Evolutionary conservation across 2,888 invertebrate genomes (phyloP).

Genomic region (Pasiphila rectangulata): DNA sequence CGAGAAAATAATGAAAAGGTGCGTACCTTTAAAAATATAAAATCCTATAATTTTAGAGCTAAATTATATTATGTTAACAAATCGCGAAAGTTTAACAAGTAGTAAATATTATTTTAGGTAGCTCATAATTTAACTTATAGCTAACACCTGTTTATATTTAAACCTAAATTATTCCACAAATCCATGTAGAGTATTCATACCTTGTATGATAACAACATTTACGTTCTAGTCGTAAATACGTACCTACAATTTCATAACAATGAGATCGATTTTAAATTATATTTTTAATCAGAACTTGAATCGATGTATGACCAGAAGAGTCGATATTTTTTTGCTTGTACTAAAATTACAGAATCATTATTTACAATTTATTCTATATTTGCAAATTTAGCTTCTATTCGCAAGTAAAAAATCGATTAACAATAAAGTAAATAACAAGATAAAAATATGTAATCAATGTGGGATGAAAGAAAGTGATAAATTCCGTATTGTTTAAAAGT

Average conservation of each 20-base stretch:
- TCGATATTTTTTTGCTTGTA: conserved; percentile 31
- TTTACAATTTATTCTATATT: conserved; percentile 15
- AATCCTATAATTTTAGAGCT: too few species aligned
- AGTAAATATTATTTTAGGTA: too few species aligned
- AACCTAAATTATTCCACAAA: conserved; percentile 43
- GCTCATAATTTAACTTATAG: conserved; percentile 41
- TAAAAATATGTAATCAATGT: conserved; percentile 9
- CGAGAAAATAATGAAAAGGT: too few species aligned
- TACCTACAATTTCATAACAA: conserved; percentile 70
- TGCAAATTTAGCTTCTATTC: conserved; percentile 16
- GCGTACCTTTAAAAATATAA: too few species aligned
- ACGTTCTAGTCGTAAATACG: conserved; percentile 59
- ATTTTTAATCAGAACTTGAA: conserved; percentile 62
- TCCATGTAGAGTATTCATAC: conserved; percentile 66
- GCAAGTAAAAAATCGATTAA: conserved; percentile 9
- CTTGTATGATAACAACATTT: conserved; percentile 79
- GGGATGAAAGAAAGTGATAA: conserved; percentile 7
- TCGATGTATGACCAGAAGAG: conserved; percentile 58
- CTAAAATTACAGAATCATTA: conserved; percentile 21
- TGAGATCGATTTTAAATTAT: conserved; percentile 76
- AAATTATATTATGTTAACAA: too few species aligned
- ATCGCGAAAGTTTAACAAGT: too few species aligned
- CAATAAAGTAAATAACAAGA: conserved; percentile 1
- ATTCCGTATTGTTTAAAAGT: conserved; percentile 41
- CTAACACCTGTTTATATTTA: conserved; percentile 16